Base-by-base conservation (phyloP, 1,140 invertebrate genomes). In the Plectus sambesii region DNA sequence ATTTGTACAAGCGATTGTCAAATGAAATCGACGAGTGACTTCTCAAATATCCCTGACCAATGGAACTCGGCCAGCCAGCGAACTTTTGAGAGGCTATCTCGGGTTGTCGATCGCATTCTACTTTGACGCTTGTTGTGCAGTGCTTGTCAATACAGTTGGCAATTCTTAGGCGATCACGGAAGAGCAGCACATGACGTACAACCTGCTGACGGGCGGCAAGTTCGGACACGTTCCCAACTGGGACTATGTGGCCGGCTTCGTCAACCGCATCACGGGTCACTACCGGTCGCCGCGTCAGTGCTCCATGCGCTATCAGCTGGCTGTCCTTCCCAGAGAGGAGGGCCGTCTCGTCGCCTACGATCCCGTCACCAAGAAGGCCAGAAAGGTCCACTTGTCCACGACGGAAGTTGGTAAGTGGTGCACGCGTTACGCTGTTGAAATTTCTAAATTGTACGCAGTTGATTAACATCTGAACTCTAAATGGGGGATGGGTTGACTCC, bases 261-360 rank as follows among this genome's bases (percentile, higher is more conserved):
- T 56, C 20, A 0, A 27, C 35, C 24, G 23, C 17, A 26, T 37
- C n/a, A 38, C 25, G 29, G 47, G 40, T 12, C 29, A 20, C 24
- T 55, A 26, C 22, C 38, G 56, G 36, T 58, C 56, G 2, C 33
- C 55, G 12, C 41, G 46, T n/a, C 55, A 58, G 23, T 58, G 56
- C 36, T 52, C 23, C 2, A 33, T 51, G 6, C 36, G 55, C n/a
- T 58, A 52, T 35, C 53, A 58, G 20, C 24, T 56, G 41, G 50
- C 42, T 6, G 39, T 58, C 1, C 23, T 42, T 2, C 53, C 56
- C 3, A 51, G 49, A 22, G 56, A 58, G 35, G 17, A 42, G 5
- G 55, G 55, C 8, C 40, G 39, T 5, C n/a, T 52, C 1, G 24
- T 45, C 5, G 40, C 54, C 1, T 37, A 47, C 9, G 56, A 58